Evolutionary conservation across 2,888 invertebrate species (phyloP), one percentile per base, ranked within the genome.

Genomic region (Amblyjoppa fuscipennis): DNA sequence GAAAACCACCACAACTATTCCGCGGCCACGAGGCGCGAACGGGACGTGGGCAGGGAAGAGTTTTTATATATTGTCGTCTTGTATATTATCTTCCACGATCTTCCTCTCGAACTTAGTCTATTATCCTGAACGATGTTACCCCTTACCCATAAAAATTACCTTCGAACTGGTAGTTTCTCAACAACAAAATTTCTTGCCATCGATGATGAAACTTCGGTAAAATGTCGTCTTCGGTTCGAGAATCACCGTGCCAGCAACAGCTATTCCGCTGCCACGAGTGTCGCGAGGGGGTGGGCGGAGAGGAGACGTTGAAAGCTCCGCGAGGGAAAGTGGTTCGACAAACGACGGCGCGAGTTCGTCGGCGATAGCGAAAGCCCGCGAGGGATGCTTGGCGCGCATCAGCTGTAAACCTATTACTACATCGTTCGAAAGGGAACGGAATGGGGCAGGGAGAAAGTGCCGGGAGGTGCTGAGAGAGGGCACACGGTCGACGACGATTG

Each of bases 361-460:
- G 90, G 90, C 90, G 93, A 93, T 93, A 93, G 93, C 93, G 93
- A 93, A 93, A 93, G 93, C 93, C 49, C 70, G 74, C 74, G 70
- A 70, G 78, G 71, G 75, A 78, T 64, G 53, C 75, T 79, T 49
- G 45, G 51, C 91, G 89, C 53, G n/a, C 61, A n/a, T 64, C 91
- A 91, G 93, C 92, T 91, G 92, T 92, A 92, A 92, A 92, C 91
- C 92, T 91, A 91, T 92, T 92, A 91, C 83, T 73, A 64, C 84
- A 70, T 85, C 89, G 87, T 87, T 85, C 85, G 73, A 85, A 83
- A 71, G 87, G 78, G 87, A 71, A 79, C 41, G 86, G 88, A 74
- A 78, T 73, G 74, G 49, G 74, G 68, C 49, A 61, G 76, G 78
- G 85, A 56, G 88, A 87, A 84, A 81, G 84, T 78, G 73, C 59